Evolutionary conservation across 2,113 vertebrate genomes (phyloP), one percentile per base, ranked within the genome.

Genomic region (Apteryx owenii): DNA sequence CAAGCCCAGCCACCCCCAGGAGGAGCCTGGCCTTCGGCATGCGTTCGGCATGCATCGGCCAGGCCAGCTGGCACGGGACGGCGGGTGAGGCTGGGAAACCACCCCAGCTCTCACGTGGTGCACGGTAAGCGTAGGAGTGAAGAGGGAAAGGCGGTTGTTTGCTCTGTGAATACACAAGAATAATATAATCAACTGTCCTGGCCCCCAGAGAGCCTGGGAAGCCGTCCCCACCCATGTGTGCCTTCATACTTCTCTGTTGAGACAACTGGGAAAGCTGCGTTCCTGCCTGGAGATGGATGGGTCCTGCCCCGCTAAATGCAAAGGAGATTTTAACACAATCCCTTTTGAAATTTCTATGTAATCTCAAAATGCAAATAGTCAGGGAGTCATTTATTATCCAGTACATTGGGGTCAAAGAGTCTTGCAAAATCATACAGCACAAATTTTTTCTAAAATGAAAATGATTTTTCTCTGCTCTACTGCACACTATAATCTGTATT

Each of bases 51-150:
- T 17, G 44, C 16, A 7, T 46, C 44, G 15, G 15, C 44, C 44
- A 46, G 44, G 44, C 44, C 44, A 46, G 13, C 44, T 5, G 50
- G 50, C 50, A 51, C 12, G 50, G 50, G 50, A 51, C 4, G 19
- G 40, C 17, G 36, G 33, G 10, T 2, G 16, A 61, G 46, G 44
- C 0, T 6, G 22, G 40, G 18, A 53, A 85, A 54, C 14, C 14
- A 4, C n/a, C 44, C 15, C 9, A 10, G 10, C 13, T 58, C 38
- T 75, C 70, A 20, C 0, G 1, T 1, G 4, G 16, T 22, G 23
- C 38, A 22, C 10, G 10, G 1, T 5, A 46, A 46, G 14, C 17
- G 44, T 15, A 16, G 44, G 7, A 44, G 29, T 73, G 36, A 29
- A 75, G 15, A 46, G 25, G 10, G 36, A 73, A 85, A 75, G 17